Evolutionary conservation across 2,888 invertebrate genomes (phyloP), one percentile per base, ranked within the genome.

Genomic region (Dusona sp.): DNA sequence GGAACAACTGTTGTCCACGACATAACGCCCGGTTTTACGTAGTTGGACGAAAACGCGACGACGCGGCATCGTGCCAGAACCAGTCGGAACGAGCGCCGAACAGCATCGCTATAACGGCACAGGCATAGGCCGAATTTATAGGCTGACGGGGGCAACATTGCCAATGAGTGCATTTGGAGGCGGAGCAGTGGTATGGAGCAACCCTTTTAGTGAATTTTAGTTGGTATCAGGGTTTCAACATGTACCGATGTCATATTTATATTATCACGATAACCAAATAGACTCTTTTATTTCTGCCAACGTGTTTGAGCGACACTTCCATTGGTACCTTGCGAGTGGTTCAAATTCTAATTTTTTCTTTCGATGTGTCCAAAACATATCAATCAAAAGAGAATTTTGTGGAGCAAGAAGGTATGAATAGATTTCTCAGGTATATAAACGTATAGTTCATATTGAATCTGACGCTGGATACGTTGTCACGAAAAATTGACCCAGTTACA

Each of bases 141-240:
- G 93, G 92, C 93, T 92, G 92, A 92, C 92, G 92, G 92, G 90
- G 91, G 90, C 90, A 92, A 82, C 82, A 92, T 93, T 93, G 91
- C 93, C 93, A 93, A 93, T 93, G 93, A 93, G 90, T 93, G 93
- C 92, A 92, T 92, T 92, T 90, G 91, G 91, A 92, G 93, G 93
- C 93, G 93, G 93, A 90, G 93, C 93, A 88, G 91, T 89, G 89
- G 88, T 89, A 61, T 61, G 91, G 88, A 88, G 87, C 89, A 84
- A 87, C 88, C 87, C 85, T 87, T 85, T 83, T 74, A 68, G 77
- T 77, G 33, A 72, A 19, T 61, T 25, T 82, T 42, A 82, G 25
- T 84, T 80, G 48, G 36, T 48, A 51, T 70, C 36, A 33, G n/a
- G 72, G 48, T 80, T 48, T 73, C 16, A 45, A 9, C 64, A n/a